phyloP scores from a whole-genome alignment of 1,140 invertebrate species.

The Ceratitis capitata region DNA sequence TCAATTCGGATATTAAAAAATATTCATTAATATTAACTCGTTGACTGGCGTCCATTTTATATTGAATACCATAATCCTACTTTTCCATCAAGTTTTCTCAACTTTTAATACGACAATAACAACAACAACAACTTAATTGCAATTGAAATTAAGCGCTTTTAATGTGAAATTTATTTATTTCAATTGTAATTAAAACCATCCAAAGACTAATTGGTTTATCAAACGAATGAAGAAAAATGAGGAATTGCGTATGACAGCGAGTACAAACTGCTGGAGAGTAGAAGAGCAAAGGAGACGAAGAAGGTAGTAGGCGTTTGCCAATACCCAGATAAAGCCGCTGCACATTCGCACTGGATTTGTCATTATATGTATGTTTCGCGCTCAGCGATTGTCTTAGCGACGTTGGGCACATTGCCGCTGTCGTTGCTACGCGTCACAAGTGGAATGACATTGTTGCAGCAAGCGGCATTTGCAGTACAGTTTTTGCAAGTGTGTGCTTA shows the following conservation, averaged over 20 bases:
- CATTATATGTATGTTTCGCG: too few species aligned
- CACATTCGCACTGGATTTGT: conserved; percentile 8
- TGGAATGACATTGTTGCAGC: neutral
- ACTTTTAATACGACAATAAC: neutral
- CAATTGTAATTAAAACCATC: conserved; percentile 24
- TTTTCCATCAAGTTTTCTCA: too few species aligned
- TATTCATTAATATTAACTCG: too few species aligned
- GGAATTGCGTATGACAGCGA: neutral
- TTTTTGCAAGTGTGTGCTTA: too few species aligned
- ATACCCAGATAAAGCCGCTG: neutral
- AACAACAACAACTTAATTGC: neutral
- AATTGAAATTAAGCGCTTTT: conserved; percentile 29
- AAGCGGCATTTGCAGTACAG: neutral
- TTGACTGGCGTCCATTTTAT: too few species aligned
- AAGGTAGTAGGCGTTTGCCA: neutral
- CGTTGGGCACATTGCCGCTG: neutral
- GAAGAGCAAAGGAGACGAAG: neutral
- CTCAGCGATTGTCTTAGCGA: neutral
- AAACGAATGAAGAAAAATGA: neutral
- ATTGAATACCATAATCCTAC: too few species aligned
- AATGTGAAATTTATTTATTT: conserved; percentile 22
- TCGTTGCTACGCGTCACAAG: neutral
- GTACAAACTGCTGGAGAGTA: neutral
- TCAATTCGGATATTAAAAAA: too few species aligned
- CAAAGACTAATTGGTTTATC: conserved; percentile 33